Percentiles rank a stretch among this genome's conserved stretches.
Evolutionary conservation across 2,888 invertebrate genomes (phyloP).

Genomic region (Himalopsyche kuldschensis): DNA sequence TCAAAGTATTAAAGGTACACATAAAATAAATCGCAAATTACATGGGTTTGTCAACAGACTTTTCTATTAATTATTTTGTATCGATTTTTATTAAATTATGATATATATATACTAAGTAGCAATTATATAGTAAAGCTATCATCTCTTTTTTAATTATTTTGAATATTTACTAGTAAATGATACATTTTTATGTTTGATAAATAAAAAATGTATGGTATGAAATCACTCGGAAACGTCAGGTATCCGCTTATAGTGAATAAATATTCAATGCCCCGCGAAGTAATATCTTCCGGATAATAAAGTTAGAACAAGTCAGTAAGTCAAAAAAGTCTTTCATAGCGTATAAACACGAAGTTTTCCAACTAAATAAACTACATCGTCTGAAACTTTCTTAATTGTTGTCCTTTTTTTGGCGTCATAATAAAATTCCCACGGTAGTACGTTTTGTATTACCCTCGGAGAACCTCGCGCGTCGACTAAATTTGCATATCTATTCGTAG

Average conservation of each 20-base stretch:
- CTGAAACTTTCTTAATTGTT: background rate
- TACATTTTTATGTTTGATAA: no score
- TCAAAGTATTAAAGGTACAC: background rate
- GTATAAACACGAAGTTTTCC: background rate
- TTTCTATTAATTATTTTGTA: no score
- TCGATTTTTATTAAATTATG: no score
- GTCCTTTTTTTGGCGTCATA: background rate
- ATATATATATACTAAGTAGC: no score
- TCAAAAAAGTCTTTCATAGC: background rate
- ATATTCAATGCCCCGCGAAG: background rate
- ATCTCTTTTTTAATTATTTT: no score
- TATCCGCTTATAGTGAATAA: background rate
- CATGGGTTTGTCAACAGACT: no score
- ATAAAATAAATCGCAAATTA: no score
- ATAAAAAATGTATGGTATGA: no score
- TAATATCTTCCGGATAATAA: background rate
- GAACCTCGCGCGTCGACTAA: background rate
- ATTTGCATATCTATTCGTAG: slow-evolving; percentile 29
- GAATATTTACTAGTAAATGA: no score
- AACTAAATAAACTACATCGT: background rate
- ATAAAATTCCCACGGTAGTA: slow-evolving; percentile 7
- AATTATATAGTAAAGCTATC: no score
- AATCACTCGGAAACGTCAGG: no score
- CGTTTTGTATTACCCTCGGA: background rate
- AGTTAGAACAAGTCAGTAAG: background rate